Base-by-base conservation (phyloP, 2,888 invertebrate species). In the Clistopyga incitator region DNA sequence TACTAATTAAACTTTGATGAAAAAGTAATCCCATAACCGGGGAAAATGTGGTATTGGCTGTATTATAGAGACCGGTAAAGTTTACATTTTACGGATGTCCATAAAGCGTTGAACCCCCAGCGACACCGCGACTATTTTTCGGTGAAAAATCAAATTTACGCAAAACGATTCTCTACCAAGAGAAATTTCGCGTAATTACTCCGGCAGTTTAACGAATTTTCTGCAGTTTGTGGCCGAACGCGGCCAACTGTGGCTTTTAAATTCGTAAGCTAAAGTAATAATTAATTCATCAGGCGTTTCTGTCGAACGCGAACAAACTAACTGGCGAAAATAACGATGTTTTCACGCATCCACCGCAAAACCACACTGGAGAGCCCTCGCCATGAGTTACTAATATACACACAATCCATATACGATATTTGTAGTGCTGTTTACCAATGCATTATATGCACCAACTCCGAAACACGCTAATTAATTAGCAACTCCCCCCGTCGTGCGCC, bases 1-100 rank as follows among this genome's bases (percentile, higher is more conserved):
- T 76, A 67, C 76, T 71, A 52, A 83, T 79, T 76, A 83, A 83
- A 72, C 47, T 70, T 70, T 76, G 65, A 71, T 82, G 75, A 82
- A 82, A 79, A 82, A 82, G 65, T 82, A 75, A 82, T 76, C 71
- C 78, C 8, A 71, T 75, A 71, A 45, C 47, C 56, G 45, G 13
- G 11, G 56, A 20, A 82, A 78, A 82, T 78, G 6, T 70, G 59
- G 8, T 65, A n/a, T 54, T 56, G 8, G 45, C 52, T 13, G 47
- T 64, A 47, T 64, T 75, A n/a, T 20, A 54, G 18, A 42, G 56
- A 54, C 13, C 42, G 20, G 38, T 38, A 13, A 15, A 54, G 34
- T 13, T 29, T 29, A 65, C 20, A 15, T 68, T 47, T n/a, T 34
- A 61, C 13, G 11, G 25, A 10, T 10, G 20, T 6, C 20, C 52